Evolutionary conservation across 2,113 vertebrate species (phyloP).

Genomic region (Myotis brandtii): DNA sequence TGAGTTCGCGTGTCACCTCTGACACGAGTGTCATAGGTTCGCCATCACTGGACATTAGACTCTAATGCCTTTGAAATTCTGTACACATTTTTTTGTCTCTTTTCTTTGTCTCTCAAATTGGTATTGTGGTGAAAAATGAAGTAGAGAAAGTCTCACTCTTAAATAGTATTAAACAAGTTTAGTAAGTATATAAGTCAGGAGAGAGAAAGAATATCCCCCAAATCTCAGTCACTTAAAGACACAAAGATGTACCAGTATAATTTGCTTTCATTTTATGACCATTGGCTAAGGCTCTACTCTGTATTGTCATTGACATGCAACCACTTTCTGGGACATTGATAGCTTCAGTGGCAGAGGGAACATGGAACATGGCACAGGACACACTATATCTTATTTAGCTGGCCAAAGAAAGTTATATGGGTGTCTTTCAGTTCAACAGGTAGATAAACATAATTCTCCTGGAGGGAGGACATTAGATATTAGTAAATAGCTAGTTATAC

Average conservation of each 20-base stretch:
- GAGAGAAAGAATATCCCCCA: neutral
- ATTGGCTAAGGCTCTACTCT: neutral
- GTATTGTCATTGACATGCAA: neutral
- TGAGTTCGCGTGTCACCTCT: no score
- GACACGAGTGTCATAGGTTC: no score
- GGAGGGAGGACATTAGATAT: neutral
- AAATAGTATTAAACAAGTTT: neutral
- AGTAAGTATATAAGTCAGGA: neutral
- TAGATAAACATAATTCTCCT: neutral
- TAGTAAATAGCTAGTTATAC: neutral
- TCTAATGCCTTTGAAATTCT: neutral
- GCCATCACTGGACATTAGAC: no score
- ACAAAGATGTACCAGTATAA: neutral
- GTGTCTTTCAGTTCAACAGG: neutral
- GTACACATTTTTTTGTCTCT: neutral
- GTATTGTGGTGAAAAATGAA: neutral
- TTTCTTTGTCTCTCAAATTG: neutral
- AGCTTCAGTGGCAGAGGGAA: neutral
- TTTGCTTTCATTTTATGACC: neutral
- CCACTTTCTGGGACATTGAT: neutral
- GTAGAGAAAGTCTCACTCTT: neutral
- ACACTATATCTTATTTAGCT: neutral
- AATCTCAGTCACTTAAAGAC: neutral
- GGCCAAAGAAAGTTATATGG: neutral
- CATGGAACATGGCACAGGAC: neutral